Evolutionary conservation across 2,797 vertebrate species (phyloP), one percentile per base, ranked within the genome.

Genomic region (Muscicapa striata): DNA sequence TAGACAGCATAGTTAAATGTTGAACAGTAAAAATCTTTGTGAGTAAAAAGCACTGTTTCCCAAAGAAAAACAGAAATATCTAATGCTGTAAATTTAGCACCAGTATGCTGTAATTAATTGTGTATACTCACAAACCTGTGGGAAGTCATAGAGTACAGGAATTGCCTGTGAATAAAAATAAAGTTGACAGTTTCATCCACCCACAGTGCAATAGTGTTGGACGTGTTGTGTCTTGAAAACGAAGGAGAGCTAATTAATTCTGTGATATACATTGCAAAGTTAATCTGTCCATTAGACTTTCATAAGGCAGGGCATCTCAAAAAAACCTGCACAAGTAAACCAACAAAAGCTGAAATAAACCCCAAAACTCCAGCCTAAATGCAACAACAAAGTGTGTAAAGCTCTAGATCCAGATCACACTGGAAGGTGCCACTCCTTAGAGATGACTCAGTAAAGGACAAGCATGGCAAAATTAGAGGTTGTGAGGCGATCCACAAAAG

Each of bases 71-170:
- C 27, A 70, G 41, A 72, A 62, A 24, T 75, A 82, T 46, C 34
- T 93, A 81, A 67, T 91, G 63, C 79, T 94, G 73, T 95, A 92
- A 86, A 84, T 95, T 87, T 93, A 86, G 76, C 76, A 89, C 48
- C 52, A 51, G 10, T 90, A 55, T 90, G 32, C 73, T 90, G 13
- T 79, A 90, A 87, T 88, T 84, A 87, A 75, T 78, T 67, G 45
- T 80, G 43, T 81, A 48, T 89, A 84, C 84, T 89, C 59, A 84
- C 32, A 93, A 76, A 59, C 30, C 48, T 77, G 27, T 89, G 68
- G 45, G 27, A 93, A 85, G 67, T 91, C 64, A 72, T 5, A 43
- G 48, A 75, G 29, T 72, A 80, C 63, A 80, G 59, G 49, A 93
- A 29, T 57, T 82, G 38, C 63, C 79, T 95, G 51, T 94, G 81